A percentile compares a stretch with the other conserved stretches of the same genome.
Conservation (phyloP, 2,113 vertebrate genomes). For the Peromyscus leucopus region DNA sequence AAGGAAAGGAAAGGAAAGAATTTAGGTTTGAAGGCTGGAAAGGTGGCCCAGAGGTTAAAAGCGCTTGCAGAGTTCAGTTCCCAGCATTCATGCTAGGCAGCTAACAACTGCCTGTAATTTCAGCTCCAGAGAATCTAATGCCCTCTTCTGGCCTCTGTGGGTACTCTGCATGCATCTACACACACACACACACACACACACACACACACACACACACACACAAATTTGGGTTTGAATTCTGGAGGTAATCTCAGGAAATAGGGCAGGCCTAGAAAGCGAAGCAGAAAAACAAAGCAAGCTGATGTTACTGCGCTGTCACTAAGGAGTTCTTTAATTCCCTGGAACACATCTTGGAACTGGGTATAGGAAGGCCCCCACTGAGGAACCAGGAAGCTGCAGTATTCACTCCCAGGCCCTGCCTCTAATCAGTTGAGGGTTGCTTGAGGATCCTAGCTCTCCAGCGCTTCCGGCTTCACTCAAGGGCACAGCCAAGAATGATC, state of each 20-base stretch:
- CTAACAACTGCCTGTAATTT: neutral
- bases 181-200: neutral
- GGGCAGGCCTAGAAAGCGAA: neutral
- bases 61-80: neutral
- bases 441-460: neutral
- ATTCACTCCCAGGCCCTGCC: neutral
- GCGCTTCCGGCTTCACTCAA: neutral
- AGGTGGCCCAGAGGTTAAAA: neutral
- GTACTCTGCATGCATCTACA: neutral
- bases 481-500: neutral
- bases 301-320: neutral
- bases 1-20: neutral
- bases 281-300: neutral
- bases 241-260: constrained; percentile 5
- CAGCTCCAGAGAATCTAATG: neutral
- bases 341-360: neutral
- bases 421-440: neutral
- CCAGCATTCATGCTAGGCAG: neutral
- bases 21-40: neutral
- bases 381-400: neutral
- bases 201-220: neutral
- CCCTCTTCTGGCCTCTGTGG: neutral
- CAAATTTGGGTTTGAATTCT: neutral
- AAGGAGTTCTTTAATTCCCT: neutral
- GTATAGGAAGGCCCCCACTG: neutral